Conservation (phyloP, 1,140 invertebrate species). For the Metaphire vulgaris region DNA sequence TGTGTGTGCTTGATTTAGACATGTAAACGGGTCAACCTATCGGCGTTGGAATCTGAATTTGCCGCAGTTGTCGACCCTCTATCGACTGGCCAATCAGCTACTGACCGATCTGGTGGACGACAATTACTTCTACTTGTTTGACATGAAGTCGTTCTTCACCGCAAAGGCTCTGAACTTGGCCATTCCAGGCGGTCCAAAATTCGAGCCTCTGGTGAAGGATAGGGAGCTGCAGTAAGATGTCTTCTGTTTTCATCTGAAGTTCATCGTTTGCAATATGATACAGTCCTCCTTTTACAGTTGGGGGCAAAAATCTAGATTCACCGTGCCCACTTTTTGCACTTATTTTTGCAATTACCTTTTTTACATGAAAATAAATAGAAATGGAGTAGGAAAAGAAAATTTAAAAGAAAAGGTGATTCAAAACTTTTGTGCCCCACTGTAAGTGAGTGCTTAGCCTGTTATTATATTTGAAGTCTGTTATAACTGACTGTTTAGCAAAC, state of each 20-base stretch:
- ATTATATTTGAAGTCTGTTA: no score
- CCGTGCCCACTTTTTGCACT: no score
- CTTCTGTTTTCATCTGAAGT: not conserved
- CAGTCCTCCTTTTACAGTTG: no score
- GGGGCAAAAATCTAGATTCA: no score
- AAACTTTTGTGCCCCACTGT: no score
- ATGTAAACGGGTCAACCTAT: constrained; percentile 96
- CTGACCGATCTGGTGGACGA: constrained; percentile 95
- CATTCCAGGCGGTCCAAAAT: constrained; percentile 99
- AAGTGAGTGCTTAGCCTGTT: no score
- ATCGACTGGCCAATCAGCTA: constrained; percentile 94
- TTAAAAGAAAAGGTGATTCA: no score
- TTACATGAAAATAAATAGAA: no score
- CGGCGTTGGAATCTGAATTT: constrained; percentile 88
- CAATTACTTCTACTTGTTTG: constrained; percentile 99
- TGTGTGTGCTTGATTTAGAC: no score
- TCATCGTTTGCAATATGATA: not conserved
- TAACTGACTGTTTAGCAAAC: no score
- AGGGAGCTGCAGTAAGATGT: constrained; percentile 74
- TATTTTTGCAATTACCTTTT: no score
- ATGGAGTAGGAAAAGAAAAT: no score
- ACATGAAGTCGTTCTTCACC: constrained; percentile 98
- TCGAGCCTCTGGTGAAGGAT: constrained; percentile 98
- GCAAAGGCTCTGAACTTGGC: constrained; percentile 99
- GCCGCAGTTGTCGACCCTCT: constrained; percentile 94